Percentiles rank a stretch among this genome's conserved stretches.
These are phyloP conservation scores for Ophioderma brevispina DNA, from an alignment of 35 echinoderm and acorn worm species.

Conservation along the genomic window DNA sequence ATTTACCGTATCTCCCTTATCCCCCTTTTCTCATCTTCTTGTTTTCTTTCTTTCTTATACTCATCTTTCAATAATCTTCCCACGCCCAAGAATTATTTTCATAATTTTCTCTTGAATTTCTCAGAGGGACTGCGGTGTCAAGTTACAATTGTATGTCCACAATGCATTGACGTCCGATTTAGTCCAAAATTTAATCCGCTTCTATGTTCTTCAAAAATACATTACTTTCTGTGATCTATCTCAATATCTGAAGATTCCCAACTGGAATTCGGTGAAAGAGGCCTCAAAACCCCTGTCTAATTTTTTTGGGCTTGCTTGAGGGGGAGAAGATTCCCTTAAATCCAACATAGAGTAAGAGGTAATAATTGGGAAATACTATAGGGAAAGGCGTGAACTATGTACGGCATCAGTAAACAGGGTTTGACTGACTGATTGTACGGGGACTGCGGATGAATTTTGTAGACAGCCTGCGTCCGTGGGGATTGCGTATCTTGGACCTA, in stretches of 20 bases:
- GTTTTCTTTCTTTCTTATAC: background rate
- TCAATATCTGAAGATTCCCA: background rate
- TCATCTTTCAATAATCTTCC: slow-evolving; percentile 9
- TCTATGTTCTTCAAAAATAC: background rate
- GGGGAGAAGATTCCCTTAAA: background rate
- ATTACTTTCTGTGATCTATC: background rate
- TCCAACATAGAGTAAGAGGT: background rate
- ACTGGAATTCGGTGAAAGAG: background rate
- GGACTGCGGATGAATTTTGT: background rate
- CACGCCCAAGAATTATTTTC: slow-evolving; percentile 7
- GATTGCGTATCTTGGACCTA: background rate
- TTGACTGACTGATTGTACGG: slow-evolving; percentile 1
- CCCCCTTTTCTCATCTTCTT: background rate
- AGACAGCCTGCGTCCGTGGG: background rate
- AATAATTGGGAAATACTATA: slow-evolving; percentile 4
- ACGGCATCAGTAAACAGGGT: background rate
- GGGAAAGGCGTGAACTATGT: slow-evolving; percentile 7
- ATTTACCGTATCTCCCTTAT: background rate
- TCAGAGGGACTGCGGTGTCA: background rate
- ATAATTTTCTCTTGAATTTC: background rate
- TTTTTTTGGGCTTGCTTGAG: background rate
- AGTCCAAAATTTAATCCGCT: background rate
- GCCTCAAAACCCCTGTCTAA: background rate
- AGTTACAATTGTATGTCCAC: background rate
- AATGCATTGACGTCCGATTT: slow-evolving; percentile 5